Evolutionary conservation across 2,113 vertebrate species (phyloP), one percentile per base, ranked within the genome.

Genomic region (Bombycilla garrulus): DNA sequence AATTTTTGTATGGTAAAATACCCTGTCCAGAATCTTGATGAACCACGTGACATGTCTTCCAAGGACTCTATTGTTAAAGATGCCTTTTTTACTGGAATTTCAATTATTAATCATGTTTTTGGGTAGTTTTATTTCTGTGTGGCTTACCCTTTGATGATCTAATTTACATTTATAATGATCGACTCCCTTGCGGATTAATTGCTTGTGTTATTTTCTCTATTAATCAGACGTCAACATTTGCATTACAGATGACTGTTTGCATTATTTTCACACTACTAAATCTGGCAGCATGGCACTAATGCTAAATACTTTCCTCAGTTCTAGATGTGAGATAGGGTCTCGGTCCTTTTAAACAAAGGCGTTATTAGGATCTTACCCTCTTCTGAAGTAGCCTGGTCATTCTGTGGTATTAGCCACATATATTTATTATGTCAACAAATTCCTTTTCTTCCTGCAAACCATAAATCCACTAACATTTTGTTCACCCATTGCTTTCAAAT

Each of bases 101-200:
- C 76, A 92, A 84, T 94, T 96, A 96, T 96, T 96, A 93, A 95
- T 94, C 82, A 57, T 88, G 53, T 72, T 93, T 94, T 66, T 64
- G 51, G 64, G 35, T 94, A 88, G 88, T 86, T 96, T 94, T 92
- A 94, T 86, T 95, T 96, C 61, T 79, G 53, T 88, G 88, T 94
- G 82, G 88, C 40, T 96, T 92, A 93, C 69, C 92, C 92, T 96
- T 96, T 96, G 95, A 97, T 90, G 94, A 94, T 95, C 90, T 93
- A 81, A 95, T 97, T 97, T 96, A 81, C 94, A 97, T 95, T 93
- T 94, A 94, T 90, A 95, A 95, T 54, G 8, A 88, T 44, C 90
- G 88, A 57, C 38, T 93, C 93, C 90, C 61, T 80, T 6, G 5
- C 72, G 90, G 66, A 97, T 95, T 96, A 96, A 97, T 94, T 84